Conservation (phyloP, 2,888 invertebrate species). For the Diaphora mendica region DNA sequence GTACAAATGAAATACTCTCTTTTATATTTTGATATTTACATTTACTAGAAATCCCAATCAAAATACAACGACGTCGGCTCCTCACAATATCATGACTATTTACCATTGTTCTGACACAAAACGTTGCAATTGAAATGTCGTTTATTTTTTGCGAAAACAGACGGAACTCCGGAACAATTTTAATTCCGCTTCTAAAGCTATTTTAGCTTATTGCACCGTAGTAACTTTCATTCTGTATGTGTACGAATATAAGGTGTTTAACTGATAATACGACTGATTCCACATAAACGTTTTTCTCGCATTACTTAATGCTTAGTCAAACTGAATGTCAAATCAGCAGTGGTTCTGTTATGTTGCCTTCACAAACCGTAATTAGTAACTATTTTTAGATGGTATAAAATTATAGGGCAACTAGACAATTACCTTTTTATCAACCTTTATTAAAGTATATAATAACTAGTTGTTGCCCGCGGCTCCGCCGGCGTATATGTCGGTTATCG, state of each 20-base stretch:
- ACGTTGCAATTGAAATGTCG: conserved; percentile 53
- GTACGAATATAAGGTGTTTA: not conserved
- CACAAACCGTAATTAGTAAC: not conserved
- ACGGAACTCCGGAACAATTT: conserved; percentile 54
- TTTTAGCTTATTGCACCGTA: conserved; percentile 39
- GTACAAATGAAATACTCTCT: conserved; percentile 1
- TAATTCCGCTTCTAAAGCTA: conserved; percentile 58
- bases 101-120: conserved; percentile 43
- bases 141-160: conserved; percentile 55
- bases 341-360: not conserved
- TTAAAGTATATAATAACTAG: not conserved
- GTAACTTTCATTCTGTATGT: conserved; percentile 16
- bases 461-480: too few relatives aligned
- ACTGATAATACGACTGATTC: not conserved
- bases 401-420: not conserved
- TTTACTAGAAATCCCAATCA: conserved; percentile 17
- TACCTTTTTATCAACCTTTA: not conserved
- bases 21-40: not conserved
- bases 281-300: not conserved
- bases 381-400: not conserved
- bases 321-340: not conserved
- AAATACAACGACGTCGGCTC: conserved; percentile 27
- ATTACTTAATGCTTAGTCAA: not conserved
- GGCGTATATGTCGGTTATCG: too few relatives aligned
- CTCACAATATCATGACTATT: conserved; percentile 48